phyloP scores from a whole-genome alignment of 2,888 invertebrate species.

The Euspilapteryx auroguttella region DNA sequence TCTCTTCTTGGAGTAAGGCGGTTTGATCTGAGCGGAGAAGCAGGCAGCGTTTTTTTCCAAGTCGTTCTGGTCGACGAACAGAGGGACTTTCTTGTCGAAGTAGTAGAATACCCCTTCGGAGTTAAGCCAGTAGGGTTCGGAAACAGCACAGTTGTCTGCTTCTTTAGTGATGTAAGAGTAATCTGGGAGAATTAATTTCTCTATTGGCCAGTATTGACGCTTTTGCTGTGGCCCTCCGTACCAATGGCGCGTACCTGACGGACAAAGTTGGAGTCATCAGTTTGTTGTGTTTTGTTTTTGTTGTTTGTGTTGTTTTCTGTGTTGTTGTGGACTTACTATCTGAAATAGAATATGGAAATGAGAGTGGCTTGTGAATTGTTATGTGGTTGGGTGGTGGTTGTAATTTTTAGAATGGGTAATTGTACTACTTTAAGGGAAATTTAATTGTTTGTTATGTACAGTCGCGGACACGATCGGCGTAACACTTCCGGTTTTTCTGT shows the following conservation, averaged over 20 bases:
- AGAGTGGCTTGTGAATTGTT: too few relatives aligned
- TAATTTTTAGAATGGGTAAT: too few relatives aligned
- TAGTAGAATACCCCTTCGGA: slow-evolving; percentile 66
- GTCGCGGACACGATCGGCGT: too few relatives aligned
- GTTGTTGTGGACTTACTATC: too few relatives aligned
- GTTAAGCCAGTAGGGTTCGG: slow-evolving; percentile 69
- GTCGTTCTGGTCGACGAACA: slow-evolving; percentile 68
- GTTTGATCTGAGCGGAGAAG: slow-evolving; percentile 42
- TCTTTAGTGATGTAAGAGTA: slow-evolving; percentile 63
- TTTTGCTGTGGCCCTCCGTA: slow-evolving; percentile 65
- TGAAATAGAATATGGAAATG: neutral
- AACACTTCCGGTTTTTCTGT: too few relatives aligned
- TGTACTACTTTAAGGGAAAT: too few relatives aligned
- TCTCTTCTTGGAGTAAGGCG: slow-evolving; percentile 45
- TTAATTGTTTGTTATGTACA: too few relatives aligned
- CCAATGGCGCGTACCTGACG: slow-evolving; percentile 53
- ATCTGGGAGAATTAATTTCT: slow-evolving; percentile 44
- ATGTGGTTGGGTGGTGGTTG: neutral
- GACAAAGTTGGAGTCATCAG: neutral
- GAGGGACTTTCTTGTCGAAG: slow-evolving; percentile 63
- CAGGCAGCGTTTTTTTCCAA: slow-evolving; percentile 42
- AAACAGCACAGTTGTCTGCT: slow-evolving; percentile 55
- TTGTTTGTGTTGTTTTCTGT: neutral
- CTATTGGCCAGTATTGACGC: slow-evolving; percentile 65
- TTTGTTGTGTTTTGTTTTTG: neutral